These are phyloP conservation scores for Gouania willdenowi DNA, from an alignment of 2,797 vertebrate genomes.

Conservation along the genomic window DNA sequence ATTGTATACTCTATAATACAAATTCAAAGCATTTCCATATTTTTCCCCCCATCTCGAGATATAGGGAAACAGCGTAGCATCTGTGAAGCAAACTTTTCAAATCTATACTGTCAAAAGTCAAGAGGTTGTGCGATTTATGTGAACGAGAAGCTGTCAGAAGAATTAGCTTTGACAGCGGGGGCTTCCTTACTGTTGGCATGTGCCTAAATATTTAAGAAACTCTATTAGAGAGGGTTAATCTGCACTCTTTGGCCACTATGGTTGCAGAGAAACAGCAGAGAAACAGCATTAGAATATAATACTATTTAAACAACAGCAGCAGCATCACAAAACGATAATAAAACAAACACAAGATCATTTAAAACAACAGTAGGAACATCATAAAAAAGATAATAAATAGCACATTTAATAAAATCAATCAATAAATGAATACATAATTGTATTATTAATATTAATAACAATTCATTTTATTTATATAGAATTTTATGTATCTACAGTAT, in stretches of 20 bases:
- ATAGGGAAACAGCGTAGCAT: constrained; percentile 40
- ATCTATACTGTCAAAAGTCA: constrained; percentile 58
- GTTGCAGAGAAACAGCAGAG: too few relatives aligned
- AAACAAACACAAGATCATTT: too few relatives aligned
- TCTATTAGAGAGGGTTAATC: constrained; percentile 59
- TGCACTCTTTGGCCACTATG: constrained; percentile 37
- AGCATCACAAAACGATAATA: too few relatives aligned
- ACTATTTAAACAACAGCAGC: too few relatives aligned
- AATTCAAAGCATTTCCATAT: constrained; percentile 65
- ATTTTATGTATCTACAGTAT: too few relatives aligned
- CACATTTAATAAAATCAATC: too few relatives aligned
- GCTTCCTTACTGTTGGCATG: constrained; percentile 33
- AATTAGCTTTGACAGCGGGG: constrained; percentile 45
- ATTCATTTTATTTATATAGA: too few relatives aligned
- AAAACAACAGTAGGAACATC: too few relatives aligned
- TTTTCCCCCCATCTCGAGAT: constrained; percentile 24
- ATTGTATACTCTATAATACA: constrained; percentile 56
- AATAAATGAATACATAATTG: too few relatives aligned
- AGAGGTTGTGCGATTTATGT: constrained; percentile 44
- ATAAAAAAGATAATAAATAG: too few relatives aligned
- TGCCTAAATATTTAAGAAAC: constrained; percentile 43
- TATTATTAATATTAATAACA: too few relatives aligned
- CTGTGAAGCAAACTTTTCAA: constrained; percentile 61
- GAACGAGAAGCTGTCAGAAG: constrained; percentile 48
- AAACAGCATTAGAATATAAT: too few relatives aligned